Percentiles rank a stretch among this genome's conserved stretches.
Conservation (phyloP, 2,888 invertebrate genomes). For the Drosophila paramelanica region DNA sequence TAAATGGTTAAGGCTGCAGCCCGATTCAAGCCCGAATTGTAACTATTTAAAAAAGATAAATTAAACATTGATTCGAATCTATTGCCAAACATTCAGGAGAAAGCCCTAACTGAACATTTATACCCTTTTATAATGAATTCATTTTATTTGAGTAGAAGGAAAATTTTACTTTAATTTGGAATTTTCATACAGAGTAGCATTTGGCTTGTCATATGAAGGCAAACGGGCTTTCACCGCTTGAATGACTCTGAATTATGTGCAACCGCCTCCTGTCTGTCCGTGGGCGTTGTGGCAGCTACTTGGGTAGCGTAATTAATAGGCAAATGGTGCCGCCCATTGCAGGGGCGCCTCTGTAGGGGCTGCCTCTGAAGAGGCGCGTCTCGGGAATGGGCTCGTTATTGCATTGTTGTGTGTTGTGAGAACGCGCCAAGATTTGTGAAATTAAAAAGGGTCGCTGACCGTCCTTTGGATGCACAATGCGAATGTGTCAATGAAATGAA, state of each 20-base stretch:
- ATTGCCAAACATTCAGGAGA: too few relatives aligned
- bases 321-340: constrained; percentile 29
- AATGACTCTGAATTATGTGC: constrained; percentile 38
- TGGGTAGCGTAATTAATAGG: constrained; percentile 74
- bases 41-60: too few relatives aligned
- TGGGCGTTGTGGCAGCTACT: constrained; percentile 39
- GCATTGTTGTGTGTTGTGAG: constrained; percentile 61
- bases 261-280: constrained; percentile 25
- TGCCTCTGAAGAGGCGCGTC: not conserved
- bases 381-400: constrained; percentile 52
- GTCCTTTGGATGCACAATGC: constrained; percentile 56
- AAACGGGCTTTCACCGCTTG: constrained; percentile 23
- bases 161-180: too few relatives aligned
- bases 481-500: constrained; percentile 80
- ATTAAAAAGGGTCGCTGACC: constrained; percentile 81
- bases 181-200: not conserved
- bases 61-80: too few relatives aligned
- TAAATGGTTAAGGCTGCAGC: too few relatives aligned
- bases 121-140: too few relatives aligned
- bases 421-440: constrained; percentile 66
- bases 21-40: too few relatives aligned
- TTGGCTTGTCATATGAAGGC: not conserved
- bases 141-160: too few relatives aligned
- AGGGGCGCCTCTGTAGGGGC: constrained; percentile 4
- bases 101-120: too few relatives aligned